A percentile compares a stretch with the other conserved stretches of the same genome.
phyloP scores from a whole-genome alignment of 2,797 vertebrate species.

The Molossus molossus region DNA sequence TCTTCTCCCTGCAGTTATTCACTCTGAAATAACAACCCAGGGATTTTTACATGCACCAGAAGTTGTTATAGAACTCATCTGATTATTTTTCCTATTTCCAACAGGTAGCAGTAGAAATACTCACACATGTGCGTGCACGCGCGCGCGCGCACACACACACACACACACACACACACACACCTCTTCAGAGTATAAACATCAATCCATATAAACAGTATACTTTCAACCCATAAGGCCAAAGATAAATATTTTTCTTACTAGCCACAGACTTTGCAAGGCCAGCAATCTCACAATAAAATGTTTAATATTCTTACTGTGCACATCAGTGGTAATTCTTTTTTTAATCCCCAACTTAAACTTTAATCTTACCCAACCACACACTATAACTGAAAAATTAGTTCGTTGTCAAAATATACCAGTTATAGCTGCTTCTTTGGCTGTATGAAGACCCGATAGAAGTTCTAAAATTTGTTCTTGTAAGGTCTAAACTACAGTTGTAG shows the following conservation, averaged over 20 bases:
- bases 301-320: background rate
- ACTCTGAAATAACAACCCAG: background rate
- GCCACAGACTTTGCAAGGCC: background rate
- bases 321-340: background rate
- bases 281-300: background rate
- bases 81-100: slow-evolving; percentile 4
- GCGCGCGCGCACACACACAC: background rate
- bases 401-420: background rate
- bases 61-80: background rate
- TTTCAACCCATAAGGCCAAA: background rate
- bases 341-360: background rate
- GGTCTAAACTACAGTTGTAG: slow-evolving; percentile 7
- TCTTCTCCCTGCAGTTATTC: background rate
- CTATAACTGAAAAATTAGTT: slow-evolving; percentile 44
- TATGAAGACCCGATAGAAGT: background rate
- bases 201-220: background rate
- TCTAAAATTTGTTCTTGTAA: background rate
- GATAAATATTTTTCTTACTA: slow-evolving; percentile 12
- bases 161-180: background rate
- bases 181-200: background rate
- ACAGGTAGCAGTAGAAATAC: background rate
- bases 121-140: background rate
- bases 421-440: background rate
- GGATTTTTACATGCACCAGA: background rate
- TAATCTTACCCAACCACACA: background rate